Base-by-base conservation (phyloP, 2,113 vertebrate species). In the Halichoeres trimaculatus region DNA sequence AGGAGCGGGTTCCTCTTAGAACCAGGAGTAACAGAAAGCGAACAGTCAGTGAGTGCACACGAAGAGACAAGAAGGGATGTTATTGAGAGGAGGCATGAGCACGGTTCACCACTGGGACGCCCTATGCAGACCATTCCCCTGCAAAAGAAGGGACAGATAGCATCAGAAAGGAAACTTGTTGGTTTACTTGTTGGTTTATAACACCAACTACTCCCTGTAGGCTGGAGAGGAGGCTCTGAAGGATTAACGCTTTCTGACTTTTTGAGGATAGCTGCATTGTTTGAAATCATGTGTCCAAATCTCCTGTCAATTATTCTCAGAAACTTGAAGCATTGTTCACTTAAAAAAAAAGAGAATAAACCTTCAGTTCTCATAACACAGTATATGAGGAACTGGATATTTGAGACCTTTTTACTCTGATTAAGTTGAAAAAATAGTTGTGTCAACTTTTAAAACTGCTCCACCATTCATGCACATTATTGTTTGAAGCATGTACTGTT, bases 81-180 rank as follows among this genome's bases (percentile, higher is more conserved):
- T 54, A 16, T 20, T 30, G 5, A 41, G 71, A 38, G 0, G 3
- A 10, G 20, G 45, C 6, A 43, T 9, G 30, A 23, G 22, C 7
- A 34, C 26, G 0, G n/a, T 70, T 91, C 83, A 93, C 88, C 90
- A 90, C 66, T 85, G 84, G 34, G 74, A 5, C 34, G 38, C 78
- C 79, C 74, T 73, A 4, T 80, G 70, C 1, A 67, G 59, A 48
- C 64, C 70, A 7, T 83, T 73, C 2, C 74, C 89, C 91, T 92
- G 82, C 19, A 68, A 38, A 26, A 3, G 1, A 24, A 63, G 34
- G 78, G 12, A 75, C 1, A 60, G 8, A 54, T 0, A 17, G 43
- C 5, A 45, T 22, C 20, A 23, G 1, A 43, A 14, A 14, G 13
- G 14, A 13, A 40, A 40, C 38, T 40, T 14, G 41, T 43, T n/a